Evolutionary conservation across 2,113 vertebrate genomes (phyloP).

Genomic region (Paralichthys olivaceus): DNA sequence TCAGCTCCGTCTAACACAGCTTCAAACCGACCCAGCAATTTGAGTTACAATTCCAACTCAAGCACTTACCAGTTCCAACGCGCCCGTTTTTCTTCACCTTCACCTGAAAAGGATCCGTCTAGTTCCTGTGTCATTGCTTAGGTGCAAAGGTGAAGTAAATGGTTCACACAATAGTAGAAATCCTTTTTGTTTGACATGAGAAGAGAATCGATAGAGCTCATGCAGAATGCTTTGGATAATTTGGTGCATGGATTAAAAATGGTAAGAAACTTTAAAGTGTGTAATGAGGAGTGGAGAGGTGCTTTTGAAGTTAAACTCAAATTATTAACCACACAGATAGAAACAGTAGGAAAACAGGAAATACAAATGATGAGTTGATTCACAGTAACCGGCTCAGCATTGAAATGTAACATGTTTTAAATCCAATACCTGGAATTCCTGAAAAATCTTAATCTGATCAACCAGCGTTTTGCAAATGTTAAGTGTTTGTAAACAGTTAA

Average conservation of each 20-base stretch:
- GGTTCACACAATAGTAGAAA: no score
- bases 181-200: background rate
- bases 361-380: background rate
- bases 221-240: background rate
- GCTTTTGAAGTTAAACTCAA: no score
- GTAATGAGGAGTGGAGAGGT: no score
- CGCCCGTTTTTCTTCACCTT: background rate
- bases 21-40: background rate
- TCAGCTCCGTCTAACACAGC: background rate
- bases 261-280: background rate
- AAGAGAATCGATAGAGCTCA: background rate
- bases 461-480: no score
- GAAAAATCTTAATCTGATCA: background rate
- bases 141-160: background rate
- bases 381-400: background rate
- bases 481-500: no score
- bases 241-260: background rate
- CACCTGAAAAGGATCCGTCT: background rate
- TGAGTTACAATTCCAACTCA: background rate
- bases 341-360: background rate
- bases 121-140: constrained; percentile 58
- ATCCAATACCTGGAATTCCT: no score
- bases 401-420: background rate
- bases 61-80: background rate
- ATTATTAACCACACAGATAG: background rate